Evolutionary conservation across 2,888 invertebrate species (phyloP), one percentile per base, ranked within the genome.

Genomic region (Anthoptus insignis): DNA sequence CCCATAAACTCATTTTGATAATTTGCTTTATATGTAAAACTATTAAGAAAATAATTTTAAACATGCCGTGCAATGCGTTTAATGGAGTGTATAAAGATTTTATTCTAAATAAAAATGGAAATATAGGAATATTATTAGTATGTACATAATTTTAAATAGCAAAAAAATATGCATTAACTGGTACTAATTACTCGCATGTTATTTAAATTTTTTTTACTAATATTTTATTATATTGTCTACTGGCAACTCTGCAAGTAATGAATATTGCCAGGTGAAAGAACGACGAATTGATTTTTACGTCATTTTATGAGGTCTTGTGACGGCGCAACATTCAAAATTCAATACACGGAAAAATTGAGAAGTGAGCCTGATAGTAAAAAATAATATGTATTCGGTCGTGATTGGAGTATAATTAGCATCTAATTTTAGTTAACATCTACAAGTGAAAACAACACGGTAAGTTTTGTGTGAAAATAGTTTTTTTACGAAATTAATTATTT

Each of bases 281-380:
- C 49, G 67, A 72, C 54, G 66, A 76, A 88, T 90, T 83, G 87
- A 87, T 89, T 89, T 81, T 86, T 82, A 81, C 81, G 87, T 89
- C 88, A 88, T 74, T 77, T 75, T 77, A 77, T 76, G 74, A 75
- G 77, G 75, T 71, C 76, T 76, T 83, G 79, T 83, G 85, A 82
- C 83, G 87, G 92, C 91, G 91, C 88, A 89, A 91, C 89, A 90
- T 92, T 92, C 89, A 77, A 92, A 64, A 92, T 83, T 82, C 69
- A 71, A 66, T 72, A 73, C 71, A 74, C 72, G 68, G 76, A 81
- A 77, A 82, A 80, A 76, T 76, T 67, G 64, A 71, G 64, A 75
- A 77, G 76, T 79, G 71, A 56, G 60, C 65, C 59, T 73, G 77
- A 76, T 73, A 72, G 45, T 65, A 52, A 57, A 57, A 66, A 67